Evolutionary conservation across 2,113 vertebrate species (phyloP), one percentile per base, ranked within the genome.

Genomic region (Passer montanus): DNA sequence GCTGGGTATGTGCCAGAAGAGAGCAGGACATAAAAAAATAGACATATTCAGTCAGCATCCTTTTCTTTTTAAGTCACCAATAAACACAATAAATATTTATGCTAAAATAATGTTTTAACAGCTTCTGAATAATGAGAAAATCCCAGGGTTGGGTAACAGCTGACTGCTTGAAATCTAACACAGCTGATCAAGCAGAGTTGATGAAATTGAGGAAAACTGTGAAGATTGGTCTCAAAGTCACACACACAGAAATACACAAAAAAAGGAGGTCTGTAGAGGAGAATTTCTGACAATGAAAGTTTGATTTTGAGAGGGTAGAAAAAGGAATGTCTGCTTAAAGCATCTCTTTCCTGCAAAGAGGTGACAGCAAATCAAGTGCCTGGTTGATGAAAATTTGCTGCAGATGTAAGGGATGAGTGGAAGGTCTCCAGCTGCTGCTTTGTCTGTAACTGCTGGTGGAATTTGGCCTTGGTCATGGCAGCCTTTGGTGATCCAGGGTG

Each of bases 391-490:
- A 69, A 44, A 17, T 50, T 21, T 66, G n/a, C 46, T 22, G 27
- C 10, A 3, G 63, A 43, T 19, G 24, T 1, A 1, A 56, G 27
- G 41, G 24, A 19, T 2, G 7, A 23, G 21, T 30, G 21, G 53
- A 50, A 49, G n/a, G 18, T 4, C 30, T 27, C 3, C 2, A 1
- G 8, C 28, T 81, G 11, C 11, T 17, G 7, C 5, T 66, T 35
- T 47, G 16, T 19, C 50, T 39, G 10, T n/a, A n/a, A 31, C 6
- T 1, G 1, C 53, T 8, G 5, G 1, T 41, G 69, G 64, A 67
- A n/a, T 21, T 49, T 60, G 16, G 2, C 15, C 9, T 49, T 1
- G 0, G 33, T 5, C 52, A 62, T 0, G 0, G 69, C 30, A 84
- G 37, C 47, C 27, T 53, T 49, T 28, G 52, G 37, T n/a, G 39